Conservation (phyloP, 2,113 vertebrate species). For the Pseudorectes ferrugineus region DNA sequence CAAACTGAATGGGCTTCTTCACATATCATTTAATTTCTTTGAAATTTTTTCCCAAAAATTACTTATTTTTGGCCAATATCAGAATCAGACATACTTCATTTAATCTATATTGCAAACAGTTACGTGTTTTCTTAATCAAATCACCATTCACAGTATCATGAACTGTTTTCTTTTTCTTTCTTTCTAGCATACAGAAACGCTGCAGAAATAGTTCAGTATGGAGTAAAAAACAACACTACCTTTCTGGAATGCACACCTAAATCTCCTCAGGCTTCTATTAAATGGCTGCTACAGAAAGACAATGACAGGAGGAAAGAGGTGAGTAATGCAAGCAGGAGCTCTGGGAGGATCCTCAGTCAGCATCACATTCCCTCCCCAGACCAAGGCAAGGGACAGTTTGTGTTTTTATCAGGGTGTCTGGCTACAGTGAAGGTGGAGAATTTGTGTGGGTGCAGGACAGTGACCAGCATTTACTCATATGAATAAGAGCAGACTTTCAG, state of each 20-base stretch:
- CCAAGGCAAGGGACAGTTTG: fast-evolving
- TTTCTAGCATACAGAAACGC: slow-evolving; percentile 91
- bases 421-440: not conserved
- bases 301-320: slow-evolving; percentile 98
- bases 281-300: slow-evolving; percentile 94
- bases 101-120: not conserved
- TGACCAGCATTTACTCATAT: not conserved
- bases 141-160: not conserved
- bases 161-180: not conserved
- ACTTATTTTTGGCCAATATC: not conserved
- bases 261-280: slow-evolving; percentile 91
- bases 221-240: slow-evolving; percentile 95
- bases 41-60: not conserved
- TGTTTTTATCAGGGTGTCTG: not conserved
- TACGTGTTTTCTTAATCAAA: not conserved
- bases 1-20: not conserved
- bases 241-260: slow-evolving; percentile 94
- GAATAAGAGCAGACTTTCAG: not conserved
- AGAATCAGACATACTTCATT: not conserved
- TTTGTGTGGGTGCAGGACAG: not conserved
- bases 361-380: not conserved
- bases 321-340: not conserved
- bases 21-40: not conserved
- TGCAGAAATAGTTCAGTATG: slow-evolving; percentile 90
- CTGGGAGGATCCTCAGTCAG: not conserved